Base-by-base conservation (phyloP, 1,140 invertebrate species). In the Limonius californicus region DNA sequence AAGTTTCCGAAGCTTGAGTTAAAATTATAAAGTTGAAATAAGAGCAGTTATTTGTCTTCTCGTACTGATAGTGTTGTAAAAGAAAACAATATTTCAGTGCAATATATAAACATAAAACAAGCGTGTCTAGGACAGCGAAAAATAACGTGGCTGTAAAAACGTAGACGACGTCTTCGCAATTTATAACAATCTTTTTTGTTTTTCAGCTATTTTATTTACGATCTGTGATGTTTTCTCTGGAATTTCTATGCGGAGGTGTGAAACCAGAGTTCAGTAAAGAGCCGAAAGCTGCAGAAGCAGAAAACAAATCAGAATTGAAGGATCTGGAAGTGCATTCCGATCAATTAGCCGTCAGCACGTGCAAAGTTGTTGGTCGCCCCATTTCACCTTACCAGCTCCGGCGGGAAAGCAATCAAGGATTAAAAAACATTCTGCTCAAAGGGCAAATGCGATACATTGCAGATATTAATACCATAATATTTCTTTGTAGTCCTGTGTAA, bases 391-490 rank as follows among this genome's bases (percentile, higher is more conserved):
- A 72, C 66, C 63, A 68, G 19, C 15, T 72, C 20, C 61, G 71
- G 53, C 78, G 86, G 19, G 86, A 86, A 4, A 90, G 88, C 18
- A 87, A 90, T 64, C 65, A 68, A 1, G 87, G 87, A 7, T 76
- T 85, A 0, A 80, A 84, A 8, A 86, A 87, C 56, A 86, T 92
- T 18, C 73, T 91, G 8, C 76, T 91, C 0, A 90, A 91, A 69
- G 92, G 92, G n/a, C 90, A 94, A 70, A 92, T 95, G 84, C 86
- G 88, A 70, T 87, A 88, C 68, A 79, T 95, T 0, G 83, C 87
- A 43, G 89, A 93, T 63, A 85, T 91, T 27, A 86, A 89, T 55
- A 83, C 85, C 0, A 83, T 94, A 11, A 87, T 92, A 47, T 95
- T 92, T 71, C 79, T 95, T 0, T 94, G 92, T 71, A 91, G 89